phyloP scores from a whole-genome alignment of 1,140 invertebrate species.

The Rhagoletis pomonella region DNA sequence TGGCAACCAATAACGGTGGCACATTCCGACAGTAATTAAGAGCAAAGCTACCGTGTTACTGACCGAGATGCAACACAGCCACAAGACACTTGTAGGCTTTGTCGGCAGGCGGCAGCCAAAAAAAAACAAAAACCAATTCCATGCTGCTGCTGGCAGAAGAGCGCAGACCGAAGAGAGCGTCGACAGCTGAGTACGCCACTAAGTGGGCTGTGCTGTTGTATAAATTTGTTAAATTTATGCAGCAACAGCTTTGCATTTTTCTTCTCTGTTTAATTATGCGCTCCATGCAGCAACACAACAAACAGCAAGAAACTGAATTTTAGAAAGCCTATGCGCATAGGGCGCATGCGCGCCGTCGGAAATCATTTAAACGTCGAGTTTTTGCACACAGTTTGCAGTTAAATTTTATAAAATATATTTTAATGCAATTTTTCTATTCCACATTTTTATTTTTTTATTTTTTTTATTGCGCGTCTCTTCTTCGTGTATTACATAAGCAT shows the following conservation, averaged over 20 bases:
- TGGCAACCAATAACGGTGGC: not conserved
- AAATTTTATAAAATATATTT: not conserved
- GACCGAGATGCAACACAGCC: not conserved
- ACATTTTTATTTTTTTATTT: not conserved
- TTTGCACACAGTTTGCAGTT: not conserved
- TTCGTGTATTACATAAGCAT: not conserved
- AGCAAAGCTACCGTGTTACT: slow-evolving; percentile 6
- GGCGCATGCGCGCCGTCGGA: not conserved
- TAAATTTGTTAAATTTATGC: slow-evolving; percentile 54
- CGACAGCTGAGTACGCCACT: slow-evolving; percentile 2
- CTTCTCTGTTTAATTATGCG: not conserved
- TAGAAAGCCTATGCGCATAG: not conserved
- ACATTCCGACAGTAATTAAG: slow-evolving; percentile 50
- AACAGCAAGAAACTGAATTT: not conserved
- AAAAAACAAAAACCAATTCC: not conserved
- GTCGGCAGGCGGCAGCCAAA: not conserved
- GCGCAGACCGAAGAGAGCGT: not conserved
- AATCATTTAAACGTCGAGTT: not conserved
- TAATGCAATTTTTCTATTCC: too few species aligned
- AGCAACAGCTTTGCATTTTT: slow-evolving; percentile 34
- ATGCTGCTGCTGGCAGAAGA: not conserved
- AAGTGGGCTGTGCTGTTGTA: slow-evolving; percentile 39
- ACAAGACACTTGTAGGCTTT: not conserved
- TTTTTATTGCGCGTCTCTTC: not conserved
- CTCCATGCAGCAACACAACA: not conserved